Conservation (phyloP, 2,113 vertebrate genomes). For the Platysteira castanea region DNA sequence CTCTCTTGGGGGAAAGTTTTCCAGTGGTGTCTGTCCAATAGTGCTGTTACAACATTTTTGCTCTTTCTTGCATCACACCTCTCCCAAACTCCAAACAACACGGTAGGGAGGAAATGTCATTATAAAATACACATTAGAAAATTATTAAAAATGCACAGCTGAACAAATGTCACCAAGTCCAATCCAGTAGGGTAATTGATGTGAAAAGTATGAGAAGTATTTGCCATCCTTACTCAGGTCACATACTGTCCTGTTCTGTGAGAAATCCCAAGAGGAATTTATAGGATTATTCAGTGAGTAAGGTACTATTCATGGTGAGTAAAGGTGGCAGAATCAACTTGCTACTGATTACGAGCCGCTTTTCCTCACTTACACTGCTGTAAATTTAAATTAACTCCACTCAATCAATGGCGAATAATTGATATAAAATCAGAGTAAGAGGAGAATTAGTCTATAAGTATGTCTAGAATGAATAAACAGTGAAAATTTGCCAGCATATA, state of each 20-base stretch:
- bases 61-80: neutral
- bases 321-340: slow-evolving; percentile 60
- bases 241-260: slow-evolving; percentile 29
- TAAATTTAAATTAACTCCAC: slow-evolving; percentile 67
- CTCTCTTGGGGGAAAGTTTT: neutral
- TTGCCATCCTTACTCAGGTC: slow-evolving; percentile 46
- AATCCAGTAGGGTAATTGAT: neutral
- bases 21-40: neutral
- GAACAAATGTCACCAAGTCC: neutral
- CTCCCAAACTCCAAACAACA: neutral
- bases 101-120: neutral
- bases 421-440: slow-evolving; percentile 66
- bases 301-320: slow-evolving; percentile 60
- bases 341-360: slow-evolving; percentile 35
- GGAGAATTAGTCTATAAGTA: slow-evolving; percentile 61
- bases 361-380: slow-evolving; percentile 57
- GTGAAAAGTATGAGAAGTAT: slow-evolving; percentile 11
- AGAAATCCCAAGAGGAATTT: slow-evolving; percentile 40
- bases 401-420: slow-evolving; percentile 57
- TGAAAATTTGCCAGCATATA: slow-evolving; percentile 40
- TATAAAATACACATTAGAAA: neutral
- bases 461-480: slow-evolving; percentile 65
- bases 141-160: neutral
- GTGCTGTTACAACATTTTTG: neutral
- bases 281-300: slow-evolving; percentile 44